Evolutionary conservation across 2,888 invertebrate species (phyloP).

Genomic region (Lepidocyrtoides sp.): DNA sequence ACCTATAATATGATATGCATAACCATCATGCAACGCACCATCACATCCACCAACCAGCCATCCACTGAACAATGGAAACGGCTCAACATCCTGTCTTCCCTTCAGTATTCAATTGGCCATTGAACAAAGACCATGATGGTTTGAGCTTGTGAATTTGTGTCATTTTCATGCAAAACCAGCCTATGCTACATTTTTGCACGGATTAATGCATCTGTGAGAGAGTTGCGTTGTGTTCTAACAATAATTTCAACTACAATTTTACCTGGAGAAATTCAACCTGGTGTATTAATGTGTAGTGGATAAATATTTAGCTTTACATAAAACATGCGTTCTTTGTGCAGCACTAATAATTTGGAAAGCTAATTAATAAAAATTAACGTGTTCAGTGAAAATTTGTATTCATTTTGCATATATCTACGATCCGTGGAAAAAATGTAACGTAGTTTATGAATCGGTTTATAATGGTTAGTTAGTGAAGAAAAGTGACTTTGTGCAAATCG

Average conservation of each 20-base stretch:
- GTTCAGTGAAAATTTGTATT: no score
- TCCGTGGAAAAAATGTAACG: no score
- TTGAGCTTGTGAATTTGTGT: constrained; percentile 44
- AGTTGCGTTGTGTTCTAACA: no score
- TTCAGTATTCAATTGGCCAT: constrained; percentile 57
- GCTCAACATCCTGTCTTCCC: constrained; percentile 74
- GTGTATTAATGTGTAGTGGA: not conserved
- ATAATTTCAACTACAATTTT: no score
- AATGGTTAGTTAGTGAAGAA: not conserved
- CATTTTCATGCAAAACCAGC: constrained; percentile 1
- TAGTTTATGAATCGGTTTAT: not conserved
- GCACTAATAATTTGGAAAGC: no score
- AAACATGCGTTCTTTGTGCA: no score
- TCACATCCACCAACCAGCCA: constrained; percentile 63
- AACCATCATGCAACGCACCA: constrained; percentile 69
- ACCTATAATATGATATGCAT: constrained; percentile 71
- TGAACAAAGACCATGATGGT: constrained; percentile 72
- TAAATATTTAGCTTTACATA: no score
- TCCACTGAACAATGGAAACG: constrained; percentile 67
- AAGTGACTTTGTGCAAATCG: not conserved
- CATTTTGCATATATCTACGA: no score
- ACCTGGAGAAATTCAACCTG: not conserved
- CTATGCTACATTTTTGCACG: not conserved
- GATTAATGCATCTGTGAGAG: no score
- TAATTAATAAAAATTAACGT: no score